Base-by-base conservation (phyloP, 2,797 vertebrate species). In the Halcyon chelicuti region DNA sequence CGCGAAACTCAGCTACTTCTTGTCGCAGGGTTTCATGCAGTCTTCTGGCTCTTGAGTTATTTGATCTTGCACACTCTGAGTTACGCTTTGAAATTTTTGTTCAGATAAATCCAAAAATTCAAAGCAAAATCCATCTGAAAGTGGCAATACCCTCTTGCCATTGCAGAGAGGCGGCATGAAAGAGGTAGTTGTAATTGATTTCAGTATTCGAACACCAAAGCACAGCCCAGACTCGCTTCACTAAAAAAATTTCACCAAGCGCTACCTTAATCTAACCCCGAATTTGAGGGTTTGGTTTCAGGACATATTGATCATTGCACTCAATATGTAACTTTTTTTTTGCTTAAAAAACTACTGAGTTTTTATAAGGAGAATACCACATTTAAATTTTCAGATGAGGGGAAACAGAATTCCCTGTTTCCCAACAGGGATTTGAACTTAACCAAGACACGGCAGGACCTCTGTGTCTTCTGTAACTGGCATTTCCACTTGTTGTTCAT, bases 61-160 rank as follows among this genome's bases (percentile, higher is more conserved):
- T 91, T 93, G 66, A 78, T 88, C 51, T 90, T 55, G 65, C 51
- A 75, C 7, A 25, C 25, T 63, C 74, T 25, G 49, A 72, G 42
- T 74, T 93, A 40, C 31, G 17, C 86, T 95, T 97, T 94, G 84
- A 94, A 75, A 83, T 79, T 74, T 89, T 55, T 55, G 39, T 90
- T 75, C 81, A 47, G 68, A 80, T 35, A 80, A 92, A 91, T 61
- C 40, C 17, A 88, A 78, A 93, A 90, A 88, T 55, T 91, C 87
- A 94, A 88, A 91, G 91, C 6, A 89, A 93, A 96, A 83, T 77
- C 86, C 33, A 26, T 31, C 51, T 86, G 67, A 60, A 93, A 67
- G 9, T 52, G 31, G 35, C 72, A 88, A 72, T 31, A 62, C 10
- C 11, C 7, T 68, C 29, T 60, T 91, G n/a, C 33, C 58, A 35